Conservation (phyloP, 2,888 invertebrate genomes). For the Dryobota labecula region DNA sequence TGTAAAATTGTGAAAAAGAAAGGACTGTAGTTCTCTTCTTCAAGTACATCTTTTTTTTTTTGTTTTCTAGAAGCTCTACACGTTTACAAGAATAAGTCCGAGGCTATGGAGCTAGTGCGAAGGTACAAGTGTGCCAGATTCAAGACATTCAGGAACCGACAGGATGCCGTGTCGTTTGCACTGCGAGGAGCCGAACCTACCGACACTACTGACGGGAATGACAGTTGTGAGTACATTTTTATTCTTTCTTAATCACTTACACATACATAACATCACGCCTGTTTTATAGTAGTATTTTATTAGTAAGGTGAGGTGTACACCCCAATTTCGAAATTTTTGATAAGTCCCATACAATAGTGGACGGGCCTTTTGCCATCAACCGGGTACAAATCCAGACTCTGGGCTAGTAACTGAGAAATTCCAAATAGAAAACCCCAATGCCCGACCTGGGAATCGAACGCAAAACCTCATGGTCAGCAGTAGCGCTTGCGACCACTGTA, state of each 20-base stretch:
- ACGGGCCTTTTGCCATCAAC: neutral
- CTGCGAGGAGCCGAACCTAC: slow-evolving; percentile 92
- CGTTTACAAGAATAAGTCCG: slow-evolving; percentile 93
- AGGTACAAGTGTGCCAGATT: slow-evolving; percentile 94
- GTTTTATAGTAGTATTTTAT: too few relatives aligned
- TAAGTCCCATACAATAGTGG: neutral
- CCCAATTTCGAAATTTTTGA: neutral
- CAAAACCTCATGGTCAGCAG: neutral
- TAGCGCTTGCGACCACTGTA: neutral
- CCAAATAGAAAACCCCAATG: neutral
- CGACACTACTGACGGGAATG: slow-evolving; percentile 86
- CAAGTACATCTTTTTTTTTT: neutral
- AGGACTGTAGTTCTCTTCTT: neutral
- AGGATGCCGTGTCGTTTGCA: slow-evolving; percentile 95
- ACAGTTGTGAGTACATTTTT: slow-evolving; percentile 78
- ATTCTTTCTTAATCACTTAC: too few relatives aligned
- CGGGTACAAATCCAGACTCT: neutral
- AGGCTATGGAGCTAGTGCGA: slow-evolving; percentile 94
- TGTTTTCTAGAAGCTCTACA: slow-evolving; percentile 84
- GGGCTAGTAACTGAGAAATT: neutral
- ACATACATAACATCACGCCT: neutral
- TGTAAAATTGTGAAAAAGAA: too few relatives aligned
- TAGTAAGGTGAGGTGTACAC: neutral
- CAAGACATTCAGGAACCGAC: slow-evolving; percentile 93
- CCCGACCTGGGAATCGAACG: neutral